Conservation (phyloP, 2,797 vertebrate genomes). For the Scolopax rusticola region DNA sequence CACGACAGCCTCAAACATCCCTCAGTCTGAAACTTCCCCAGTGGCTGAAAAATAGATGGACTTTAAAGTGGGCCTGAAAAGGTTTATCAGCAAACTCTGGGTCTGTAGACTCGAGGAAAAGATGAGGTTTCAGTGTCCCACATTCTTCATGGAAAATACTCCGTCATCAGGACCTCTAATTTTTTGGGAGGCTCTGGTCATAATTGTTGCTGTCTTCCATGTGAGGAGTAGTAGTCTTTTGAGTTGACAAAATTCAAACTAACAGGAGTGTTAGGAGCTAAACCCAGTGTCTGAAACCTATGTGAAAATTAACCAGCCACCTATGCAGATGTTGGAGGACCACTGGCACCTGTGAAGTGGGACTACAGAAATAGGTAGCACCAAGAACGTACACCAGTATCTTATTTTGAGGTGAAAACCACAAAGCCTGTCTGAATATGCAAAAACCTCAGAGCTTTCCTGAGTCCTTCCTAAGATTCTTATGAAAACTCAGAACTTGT, state of each 20-base stretch:
- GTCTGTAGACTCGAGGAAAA: neutral
- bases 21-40: conserved; percentile 22
- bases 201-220: neutral
- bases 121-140: neutral
- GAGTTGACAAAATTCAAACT: neutral
- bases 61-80: neutral
- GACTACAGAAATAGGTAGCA: neutral
- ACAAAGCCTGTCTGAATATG: neutral
- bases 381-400: neutral
- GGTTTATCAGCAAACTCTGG: neutral
- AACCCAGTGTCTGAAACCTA: neutral
- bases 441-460: neutral
- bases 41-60: neutral
- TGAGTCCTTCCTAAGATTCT: neutral
- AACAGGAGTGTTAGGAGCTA: neutral
- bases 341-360: neutral
- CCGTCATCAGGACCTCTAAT: neutral
- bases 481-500: neutral
- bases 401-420: neutral
- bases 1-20: neutral
- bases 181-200: neutral
- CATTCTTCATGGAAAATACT: neutral
- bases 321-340: rapidly evolving
- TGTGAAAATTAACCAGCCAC: neutral
- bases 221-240: neutral